Conservation (phyloP, 2,797 vertebrate genomes). For the Tenualosa ilisha region DNA sequence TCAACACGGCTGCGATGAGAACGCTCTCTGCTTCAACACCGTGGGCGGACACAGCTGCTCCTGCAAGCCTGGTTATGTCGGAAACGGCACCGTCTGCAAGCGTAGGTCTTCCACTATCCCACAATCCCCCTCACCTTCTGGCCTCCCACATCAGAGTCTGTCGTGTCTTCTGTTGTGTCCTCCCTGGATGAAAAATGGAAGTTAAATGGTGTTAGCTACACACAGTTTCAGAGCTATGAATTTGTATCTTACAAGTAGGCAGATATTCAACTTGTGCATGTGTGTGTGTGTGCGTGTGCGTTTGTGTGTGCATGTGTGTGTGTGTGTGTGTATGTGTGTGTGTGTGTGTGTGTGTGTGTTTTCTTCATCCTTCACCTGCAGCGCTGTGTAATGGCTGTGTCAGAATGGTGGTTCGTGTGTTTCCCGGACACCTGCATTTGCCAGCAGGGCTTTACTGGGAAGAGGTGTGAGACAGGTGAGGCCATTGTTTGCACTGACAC, state of each 20-base stretch:
- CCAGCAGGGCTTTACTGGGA: slow-evolving; percentile 86
- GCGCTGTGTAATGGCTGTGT: slow-evolving; percentile 84
- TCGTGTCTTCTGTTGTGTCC: not conserved
- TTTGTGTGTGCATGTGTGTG: not conserved
- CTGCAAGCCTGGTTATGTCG: slow-evolving; percentile 91
- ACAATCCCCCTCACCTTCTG: slow-evolving; percentile 40
- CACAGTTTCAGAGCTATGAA: too few relatives aligned
- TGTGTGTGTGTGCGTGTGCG: not conserved
- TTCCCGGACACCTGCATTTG: slow-evolving; percentile 83
- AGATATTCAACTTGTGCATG: too few relatives aligned
- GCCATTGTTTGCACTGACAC: not conserved
- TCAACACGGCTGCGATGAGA: slow-evolving; percentile 91
- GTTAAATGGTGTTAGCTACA: too few relatives aligned
- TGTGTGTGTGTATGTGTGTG: not conserved
- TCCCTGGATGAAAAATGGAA: too few relatives aligned
- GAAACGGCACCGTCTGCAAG: slow-evolving; percentile 93
- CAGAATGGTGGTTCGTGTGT: slow-evolving; percentile 86
- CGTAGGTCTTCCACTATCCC: slow-evolving; percentile 67
- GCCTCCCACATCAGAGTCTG: not conserved
- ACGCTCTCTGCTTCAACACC: slow-evolving; percentile 95
- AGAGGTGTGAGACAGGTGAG: slow-evolving; percentile 85
- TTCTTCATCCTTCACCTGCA: slow-evolving; percentile 56
- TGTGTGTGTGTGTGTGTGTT: slow-evolving; percentile 22
- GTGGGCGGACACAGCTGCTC: slow-evolving; percentile 96
- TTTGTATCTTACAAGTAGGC: too few relatives aligned